These are phyloP conservation scores for Perodicticus potto DNA, from an alignment of 2,797 vertebrate species.

Conservation along the genomic window DNA sequence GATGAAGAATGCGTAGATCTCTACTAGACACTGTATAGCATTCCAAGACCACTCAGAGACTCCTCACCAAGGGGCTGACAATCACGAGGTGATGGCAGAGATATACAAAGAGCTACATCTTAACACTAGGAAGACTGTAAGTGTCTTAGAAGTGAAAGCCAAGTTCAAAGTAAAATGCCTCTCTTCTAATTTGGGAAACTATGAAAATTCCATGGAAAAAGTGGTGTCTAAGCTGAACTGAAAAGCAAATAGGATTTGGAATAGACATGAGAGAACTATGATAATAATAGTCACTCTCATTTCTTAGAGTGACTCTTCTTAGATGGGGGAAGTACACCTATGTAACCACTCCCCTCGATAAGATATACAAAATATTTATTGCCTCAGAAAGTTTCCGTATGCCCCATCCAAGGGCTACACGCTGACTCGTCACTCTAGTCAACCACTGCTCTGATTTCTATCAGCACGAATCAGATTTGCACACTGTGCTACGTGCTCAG, in stretches of 20 bases:
- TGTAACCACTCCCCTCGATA: background rate
- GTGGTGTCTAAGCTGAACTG: background rate
- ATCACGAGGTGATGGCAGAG: background rate
- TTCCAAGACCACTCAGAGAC: background rate
- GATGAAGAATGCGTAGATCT: background rate
- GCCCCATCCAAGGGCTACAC: background rate
- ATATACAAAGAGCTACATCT: background rate
- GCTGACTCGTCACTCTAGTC: too few relatives aligned
- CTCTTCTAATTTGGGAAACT: background rate
- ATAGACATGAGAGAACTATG: background rate
- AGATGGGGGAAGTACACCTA: background rate
- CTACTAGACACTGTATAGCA: background rate
- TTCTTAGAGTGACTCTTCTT: background rate
- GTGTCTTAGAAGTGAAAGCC: background rate
- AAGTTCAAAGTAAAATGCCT: background rate
- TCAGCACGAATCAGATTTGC: background rate
- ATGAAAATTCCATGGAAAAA: background rate
- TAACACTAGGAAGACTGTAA: background rate
- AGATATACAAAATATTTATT: background rate
- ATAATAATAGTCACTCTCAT: background rate
- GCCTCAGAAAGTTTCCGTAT: background rate
- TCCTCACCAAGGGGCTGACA: background rate
- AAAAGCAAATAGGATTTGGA: background rate
- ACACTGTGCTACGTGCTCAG: background rate
- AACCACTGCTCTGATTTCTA: background rate